These are phyloP conservation scores for Gymnorhina tibicen DNA, from an alignment of 2,113 vertebrate genomes.

Conservation along the genomic window DNA sequence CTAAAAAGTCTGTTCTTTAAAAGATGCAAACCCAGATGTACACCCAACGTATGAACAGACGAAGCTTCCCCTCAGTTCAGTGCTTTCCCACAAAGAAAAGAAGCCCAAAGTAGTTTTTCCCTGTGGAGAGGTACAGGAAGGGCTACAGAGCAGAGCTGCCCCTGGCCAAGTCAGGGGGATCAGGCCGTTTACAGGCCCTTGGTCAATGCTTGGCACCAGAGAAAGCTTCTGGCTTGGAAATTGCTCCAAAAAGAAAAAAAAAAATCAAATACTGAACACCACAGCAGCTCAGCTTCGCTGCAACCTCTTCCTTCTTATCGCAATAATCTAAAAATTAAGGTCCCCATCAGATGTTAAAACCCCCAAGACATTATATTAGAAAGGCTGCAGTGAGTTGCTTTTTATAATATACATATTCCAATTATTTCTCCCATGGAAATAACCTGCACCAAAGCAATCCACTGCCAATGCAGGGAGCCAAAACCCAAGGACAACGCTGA, in stretches of 20 bases:
- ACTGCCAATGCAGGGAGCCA: not conserved
- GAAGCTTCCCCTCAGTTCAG: not conserved
- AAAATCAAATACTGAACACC: not conserved
- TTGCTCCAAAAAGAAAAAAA: not conserved
- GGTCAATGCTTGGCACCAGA: not conserved
- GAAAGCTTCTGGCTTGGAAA: not conserved
- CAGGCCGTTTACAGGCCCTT: not conserved
- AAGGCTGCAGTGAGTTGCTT: not conserved
- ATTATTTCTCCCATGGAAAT: not conserved
- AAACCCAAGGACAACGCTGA: not conserved
- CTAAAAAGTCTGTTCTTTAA: not conserved
- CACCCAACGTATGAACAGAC: rapidly evolving
- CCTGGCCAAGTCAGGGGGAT: not conserved
- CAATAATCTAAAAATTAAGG: not conserved
- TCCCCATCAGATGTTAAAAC: not conserved
- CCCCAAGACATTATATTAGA: rapidly evolving
- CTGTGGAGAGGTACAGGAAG: rapidly evolving
- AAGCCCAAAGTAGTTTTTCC: not conserved
- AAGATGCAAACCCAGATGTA: not conserved
- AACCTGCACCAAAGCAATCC: not conserved
- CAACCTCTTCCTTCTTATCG: rapidly evolving
- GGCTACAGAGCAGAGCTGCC: not conserved
- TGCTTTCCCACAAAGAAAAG: not conserved
- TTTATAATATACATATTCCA: rapidly evolving
- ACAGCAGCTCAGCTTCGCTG: not conserved